These are phyloP conservation scores for Pheosia gnoma DNA, from an alignment of 2,888 invertebrate species.

Conservation along the genomic window DNA sequence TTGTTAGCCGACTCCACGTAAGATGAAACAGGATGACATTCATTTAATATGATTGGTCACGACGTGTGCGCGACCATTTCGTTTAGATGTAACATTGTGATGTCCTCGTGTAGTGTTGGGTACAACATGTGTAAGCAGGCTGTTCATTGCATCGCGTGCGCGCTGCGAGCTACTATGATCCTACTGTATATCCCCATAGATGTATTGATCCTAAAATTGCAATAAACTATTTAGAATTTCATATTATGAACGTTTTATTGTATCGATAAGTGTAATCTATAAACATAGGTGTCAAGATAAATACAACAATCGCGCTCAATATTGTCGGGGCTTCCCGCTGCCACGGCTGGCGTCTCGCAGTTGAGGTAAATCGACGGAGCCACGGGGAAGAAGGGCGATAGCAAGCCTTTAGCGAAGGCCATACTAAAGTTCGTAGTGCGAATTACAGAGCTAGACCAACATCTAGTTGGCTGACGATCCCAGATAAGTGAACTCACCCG, in stretches of 20 bases:
- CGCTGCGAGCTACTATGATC: slow-evolving; percentile 42
- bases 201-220: slow-evolving; percentile 62
- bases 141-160: slow-evolving; percentile 11
- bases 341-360: too few relatives aligned
- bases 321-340: too few relatives aligned
- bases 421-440: too few relatives aligned
- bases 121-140: slow-evolving; percentile 41
- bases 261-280: too few relatives aligned
- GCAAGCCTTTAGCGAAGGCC: too few relatives aligned
- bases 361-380: too few relatives aligned
- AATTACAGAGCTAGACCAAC: too few relatives aligned
- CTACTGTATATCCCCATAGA: slow-evolving; percentile 37
- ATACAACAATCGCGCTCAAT: too few relatives aligned
- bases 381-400: too few relatives aligned
- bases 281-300: too few relatives aligned
- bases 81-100: slow-evolving; percentile 35
- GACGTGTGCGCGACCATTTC: slow-evolving; percentile 4
- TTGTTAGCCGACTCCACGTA: slow-evolving; percentile 19
- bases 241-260: neutral
- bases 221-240: slow-evolving; percentile 55
- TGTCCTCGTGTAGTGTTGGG: slow-evolving; percentile 39
- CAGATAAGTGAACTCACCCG: too few relatives aligned
- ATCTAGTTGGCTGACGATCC: too few relatives aligned
- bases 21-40: slow-evolving; percentile 19
- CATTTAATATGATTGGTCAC: slow-evolving; percentile 5